Conservation (phyloP, 2,113 vertebrate genomes). For the Gobius niger region DNA sequence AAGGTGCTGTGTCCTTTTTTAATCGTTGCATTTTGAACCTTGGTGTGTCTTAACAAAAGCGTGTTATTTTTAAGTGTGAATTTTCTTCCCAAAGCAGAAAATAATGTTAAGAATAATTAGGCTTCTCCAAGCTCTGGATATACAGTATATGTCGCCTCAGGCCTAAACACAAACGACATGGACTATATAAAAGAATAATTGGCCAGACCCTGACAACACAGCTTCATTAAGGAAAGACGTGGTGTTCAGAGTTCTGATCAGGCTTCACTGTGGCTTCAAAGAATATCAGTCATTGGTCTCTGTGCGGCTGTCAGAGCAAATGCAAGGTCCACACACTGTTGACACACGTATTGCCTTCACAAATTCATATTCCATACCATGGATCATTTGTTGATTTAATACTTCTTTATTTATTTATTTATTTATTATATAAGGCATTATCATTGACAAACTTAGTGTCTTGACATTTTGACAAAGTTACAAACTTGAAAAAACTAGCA, state of each 20-base stretch:
- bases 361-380: too few species aligned
- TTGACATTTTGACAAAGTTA: too few species aligned
- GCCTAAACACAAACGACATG: not conserved
- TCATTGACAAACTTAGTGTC: too few species aligned
- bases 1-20: constrained; percentile 71
- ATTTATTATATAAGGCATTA: too few species aligned
- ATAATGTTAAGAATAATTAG: constrained; percentile 8
- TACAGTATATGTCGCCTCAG: not conserved
- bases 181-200: constrained; percentile 11
- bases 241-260: not conserved
- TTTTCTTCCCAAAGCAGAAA: constrained; percentile 1
- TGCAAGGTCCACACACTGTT: too few species aligned
- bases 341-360: too few species aligned
- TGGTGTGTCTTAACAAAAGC: not conserved
- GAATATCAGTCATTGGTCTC: not conserved
- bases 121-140: not conserved
- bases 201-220: not conserved
- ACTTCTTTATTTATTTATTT: too few species aligned
- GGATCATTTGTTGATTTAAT: too few species aligned
- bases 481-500: too few species aligned
- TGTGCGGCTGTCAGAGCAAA: not conserved
- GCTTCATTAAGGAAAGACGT: not conserved
- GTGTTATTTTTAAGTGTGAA: not conserved
- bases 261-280: not conserved
- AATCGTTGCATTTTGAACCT: not conserved